Base-by-base conservation (phyloP, 1,140 invertebrate genomes). In the Drosophila tristis region DNA sequence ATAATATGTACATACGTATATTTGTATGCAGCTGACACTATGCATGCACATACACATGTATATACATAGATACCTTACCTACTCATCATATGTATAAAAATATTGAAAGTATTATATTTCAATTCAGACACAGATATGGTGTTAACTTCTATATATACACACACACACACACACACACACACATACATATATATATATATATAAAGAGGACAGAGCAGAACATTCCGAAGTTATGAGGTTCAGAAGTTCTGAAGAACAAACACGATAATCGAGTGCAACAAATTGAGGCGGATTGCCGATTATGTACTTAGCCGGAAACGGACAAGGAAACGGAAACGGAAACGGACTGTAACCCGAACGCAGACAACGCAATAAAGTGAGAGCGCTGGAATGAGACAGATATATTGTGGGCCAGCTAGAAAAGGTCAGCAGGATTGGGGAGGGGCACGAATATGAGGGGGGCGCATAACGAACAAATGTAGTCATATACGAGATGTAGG, bases 401-500 rank as follows among this genome's bases (percentile, higher is more conserved):
- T 81, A 78, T 78, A 58, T 71, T 53, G 71, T 73, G 53, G 58
- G 68, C 61, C 74, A 58, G 25, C 49, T 78, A 78, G 76, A 79
- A 50, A 47, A 77, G 59, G 56, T 31, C 31, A 9, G 9, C 8
- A 9, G 31, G 63, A 63, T 7, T 5, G 35, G 15, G 43, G 3
- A 16, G 16, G 16, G 16, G 16, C 23, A 62, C n/a, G 15, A 16
- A 65, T 15, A 55, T 48, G 29, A 43, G 47, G 44, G n/a, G 44
- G 23, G 75, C 58, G 71, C 65, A 67, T 79, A 82, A 84, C 76
- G 80, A 80, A 85, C 65, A 68, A 75, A 78, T 26, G 60, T 66
- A 78, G 44, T 51, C 51, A 66, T 80, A 66, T 20, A 20, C 20
- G 20, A 20, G 29, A 42, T 56, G 23, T 56, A 26, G 26, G 39